Conservation (phyloP, 2,797 vertebrate species). For the Coccyzus lansbergi region DNA sequence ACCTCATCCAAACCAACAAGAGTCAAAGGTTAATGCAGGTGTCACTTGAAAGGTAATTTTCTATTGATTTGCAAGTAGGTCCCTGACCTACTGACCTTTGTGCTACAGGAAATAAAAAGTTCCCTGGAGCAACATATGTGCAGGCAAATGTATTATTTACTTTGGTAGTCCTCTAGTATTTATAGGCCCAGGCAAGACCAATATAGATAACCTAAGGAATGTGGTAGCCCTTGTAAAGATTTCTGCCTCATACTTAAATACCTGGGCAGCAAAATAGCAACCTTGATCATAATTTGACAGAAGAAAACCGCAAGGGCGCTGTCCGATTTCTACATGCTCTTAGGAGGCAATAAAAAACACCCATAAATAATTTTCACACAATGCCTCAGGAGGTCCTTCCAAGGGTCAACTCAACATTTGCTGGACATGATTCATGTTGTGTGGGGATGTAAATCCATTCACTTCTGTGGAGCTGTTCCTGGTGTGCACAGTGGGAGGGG, state of each 20-base stretch:
- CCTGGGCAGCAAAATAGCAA: constrained; percentile 47
- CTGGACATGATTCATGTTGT: background rate
- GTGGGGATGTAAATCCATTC: background rate
- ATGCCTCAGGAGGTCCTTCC: constrained; percentile 1
- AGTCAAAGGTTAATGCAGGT: constrained; percentile 64
- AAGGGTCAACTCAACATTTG: background rate
- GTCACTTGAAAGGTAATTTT: constrained; percentile 62
- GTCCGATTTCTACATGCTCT: constrained; percentile 32
- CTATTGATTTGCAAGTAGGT: constrained; percentile 58
- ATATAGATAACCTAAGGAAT: constrained; percentile 64
- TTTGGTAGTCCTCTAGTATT: constrained; percentile 65
- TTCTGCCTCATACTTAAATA: constrained; percentile 23
- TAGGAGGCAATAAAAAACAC: constrained; percentile 37
- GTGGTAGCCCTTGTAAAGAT: constrained; percentile 59
- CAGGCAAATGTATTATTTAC: constrained; percentile 52
- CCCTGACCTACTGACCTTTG: constrained; percentile 57
- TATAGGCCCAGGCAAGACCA: constrained; percentile 42
- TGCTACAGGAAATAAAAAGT: constrained; percentile 37
- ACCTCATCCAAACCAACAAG: constrained; percentile 28
- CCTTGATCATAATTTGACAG: constrained; percentile 44
- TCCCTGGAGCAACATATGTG: constrained; percentile 30
- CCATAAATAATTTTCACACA: constrained; percentile 22
- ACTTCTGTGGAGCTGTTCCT: background rate
- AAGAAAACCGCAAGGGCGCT: constrained; percentile 25
- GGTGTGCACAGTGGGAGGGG: background rate